These are phyloP conservation scores for Pseudopipra pipra DNA, from an alignment of 2,113 vertebrate species.

Conservation along the genomic window DNA sequence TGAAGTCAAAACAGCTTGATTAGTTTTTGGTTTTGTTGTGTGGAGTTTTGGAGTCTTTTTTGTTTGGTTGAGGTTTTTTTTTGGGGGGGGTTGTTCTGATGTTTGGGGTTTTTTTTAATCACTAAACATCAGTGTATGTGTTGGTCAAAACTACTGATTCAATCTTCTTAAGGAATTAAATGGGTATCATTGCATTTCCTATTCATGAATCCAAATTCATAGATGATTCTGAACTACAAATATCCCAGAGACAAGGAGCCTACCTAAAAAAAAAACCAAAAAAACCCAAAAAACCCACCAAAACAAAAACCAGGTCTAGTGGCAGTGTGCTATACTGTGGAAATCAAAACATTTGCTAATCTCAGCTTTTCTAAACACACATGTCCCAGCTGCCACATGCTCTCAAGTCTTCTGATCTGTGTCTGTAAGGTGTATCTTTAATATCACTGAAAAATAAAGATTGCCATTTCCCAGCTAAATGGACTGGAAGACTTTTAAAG, in stretches of 20 bases:
- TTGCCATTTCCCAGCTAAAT: not conserved
- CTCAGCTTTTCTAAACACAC: not conserved
- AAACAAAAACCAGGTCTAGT: not conserved
- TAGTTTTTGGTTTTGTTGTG: not conserved
- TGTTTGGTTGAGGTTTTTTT: not conserved
- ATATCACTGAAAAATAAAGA: not conserved
- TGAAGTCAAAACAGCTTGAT: not conserved
- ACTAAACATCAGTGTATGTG: rapidly evolving
- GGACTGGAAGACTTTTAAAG: not conserved
- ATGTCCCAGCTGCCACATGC: not conserved
- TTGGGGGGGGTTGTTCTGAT: not conserved
- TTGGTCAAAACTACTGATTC: not conserved
- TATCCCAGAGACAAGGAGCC: not conserved
- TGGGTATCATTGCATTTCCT: not conserved
- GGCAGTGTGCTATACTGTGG: not conserved
- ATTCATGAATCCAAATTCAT: not conserved
- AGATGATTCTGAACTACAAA: not conserved
- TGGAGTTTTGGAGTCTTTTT: not conserved
- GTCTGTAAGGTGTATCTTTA: not conserved
- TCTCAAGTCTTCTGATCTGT: not conserved
- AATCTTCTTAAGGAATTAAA: not conserved
- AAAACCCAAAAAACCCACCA: not conserved
- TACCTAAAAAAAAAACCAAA: not conserved
- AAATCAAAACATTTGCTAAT: not conserved
- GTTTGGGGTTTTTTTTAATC: not conserved